Evolutionary conservation across 2,113 vertebrate species (phyloP), one percentile per base, ranked within the genome.

Genomic region (Arenaria interpres): DNA sequence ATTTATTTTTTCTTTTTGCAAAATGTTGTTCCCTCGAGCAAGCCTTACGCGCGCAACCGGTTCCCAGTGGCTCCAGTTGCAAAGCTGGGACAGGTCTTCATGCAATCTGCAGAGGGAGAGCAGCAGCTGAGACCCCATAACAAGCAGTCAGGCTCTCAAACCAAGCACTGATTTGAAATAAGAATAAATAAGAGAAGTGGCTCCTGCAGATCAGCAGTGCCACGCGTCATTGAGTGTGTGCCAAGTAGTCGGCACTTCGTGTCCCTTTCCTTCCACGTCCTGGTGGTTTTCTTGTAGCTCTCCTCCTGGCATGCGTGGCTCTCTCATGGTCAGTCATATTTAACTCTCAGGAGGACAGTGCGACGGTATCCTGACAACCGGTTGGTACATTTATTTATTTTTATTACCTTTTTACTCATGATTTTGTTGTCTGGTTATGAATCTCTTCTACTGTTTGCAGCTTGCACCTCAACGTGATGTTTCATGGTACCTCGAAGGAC

Each of bases 261-360:
- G 66, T 37, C 67, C 82, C 16, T 64, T 66, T 89, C 94, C 98
- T 98, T 97, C 98, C 96, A 97, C 54, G 60, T 97, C 77, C 93
- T 95, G 79, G 83, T 75, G 45, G 96, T 16, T 93, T 76, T 73
- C n/a, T 41, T 83, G 43, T 50, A 28, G 90, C 69, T 67, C 24
- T 50, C 20, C 67, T 57, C 22, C 35, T 74, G 75, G 97, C 98
- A 93, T 93, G 95, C 17, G 2, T 66, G 88, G 90, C 94, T 67
- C 35, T 75, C 95, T 93, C 23, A 5, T 87, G 92, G 97, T 98
- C 98, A 98, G 98, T 98, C 98, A 59, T 63, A 6, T 79, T 91
- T 97, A 84, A 73, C 96, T 88, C 96, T 95, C 95, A 94, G 89
- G 94, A 97, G 95, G 97, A 97, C 89, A 83, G 8, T 14, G 85